phyloP scores from a whole-genome alignment of 2,113 vertebrate species.

The Pseudorectes ferrugineus region DNA sequence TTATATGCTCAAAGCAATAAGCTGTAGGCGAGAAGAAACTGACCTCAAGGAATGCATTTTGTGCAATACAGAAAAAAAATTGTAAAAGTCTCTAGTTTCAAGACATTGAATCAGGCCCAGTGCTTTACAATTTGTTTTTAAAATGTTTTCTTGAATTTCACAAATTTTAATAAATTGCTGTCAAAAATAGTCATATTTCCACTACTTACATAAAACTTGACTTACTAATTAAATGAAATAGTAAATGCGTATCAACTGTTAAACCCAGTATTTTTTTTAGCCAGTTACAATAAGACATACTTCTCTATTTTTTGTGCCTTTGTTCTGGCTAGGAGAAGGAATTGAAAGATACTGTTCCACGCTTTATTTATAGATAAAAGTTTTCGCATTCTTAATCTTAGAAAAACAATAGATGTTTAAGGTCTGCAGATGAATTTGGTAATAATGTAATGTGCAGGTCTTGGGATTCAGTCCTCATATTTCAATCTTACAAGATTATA shows the following conservation, averaged over 20 bases:
- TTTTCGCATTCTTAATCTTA: neutral
- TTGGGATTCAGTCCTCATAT: neutral
- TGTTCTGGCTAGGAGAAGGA: neutral
- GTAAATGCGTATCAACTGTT: neutral
- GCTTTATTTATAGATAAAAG: constrained; percentile 33
- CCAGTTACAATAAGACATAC: neutral
- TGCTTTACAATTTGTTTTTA: neutral
- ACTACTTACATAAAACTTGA: neutral
- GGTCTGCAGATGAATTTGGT: neutral
- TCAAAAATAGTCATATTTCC: neutral
- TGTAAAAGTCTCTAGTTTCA: neutral
- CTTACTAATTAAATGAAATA: neutral
- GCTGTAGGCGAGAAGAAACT: neutral
- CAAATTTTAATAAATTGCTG: neutral
- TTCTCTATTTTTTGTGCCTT: constrained; percentile 12
- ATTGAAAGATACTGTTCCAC: constrained; percentile 18
- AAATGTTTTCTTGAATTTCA: neutral
- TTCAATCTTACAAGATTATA: neutral
- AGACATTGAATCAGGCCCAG: neutral
- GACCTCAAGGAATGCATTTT: neutral
- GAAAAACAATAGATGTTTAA: neutral
- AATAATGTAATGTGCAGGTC: neutral
- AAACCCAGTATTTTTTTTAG: neutral
- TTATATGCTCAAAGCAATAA: neutral
- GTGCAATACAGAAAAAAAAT: neutral